Base-by-base conservation (phyloP, 2,888 invertebrate genomes). In the Acronicta psi region DNA sequence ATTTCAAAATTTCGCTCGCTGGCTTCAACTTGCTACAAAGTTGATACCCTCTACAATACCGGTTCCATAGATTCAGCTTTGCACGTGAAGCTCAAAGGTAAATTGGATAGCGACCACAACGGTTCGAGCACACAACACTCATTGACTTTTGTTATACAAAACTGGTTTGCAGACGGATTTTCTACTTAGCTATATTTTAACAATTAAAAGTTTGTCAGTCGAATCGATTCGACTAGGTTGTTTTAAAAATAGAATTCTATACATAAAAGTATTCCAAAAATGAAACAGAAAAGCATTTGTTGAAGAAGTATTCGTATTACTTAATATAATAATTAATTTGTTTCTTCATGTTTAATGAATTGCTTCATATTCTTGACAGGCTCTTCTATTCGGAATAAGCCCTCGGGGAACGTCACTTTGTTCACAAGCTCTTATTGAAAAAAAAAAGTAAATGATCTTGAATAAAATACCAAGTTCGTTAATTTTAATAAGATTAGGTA, bases 41-140 rank as follows among this genome's bases (percentile, higher is more conserved):
- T 73, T 73, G 69, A 79, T 73, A 74, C 59, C 44, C 44, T 46
- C 42, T 66, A 65, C 60, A 72, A 70, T 69, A 60, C 63, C 58
- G 59, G 71, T 79, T 78, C 64, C 75, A 77, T 79, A 75, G 75
- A 80, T 75, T 77, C 66, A 65, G 79, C 73, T 80, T 77, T 83
- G 79, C 81, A 80, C 73, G 79, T 79, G 74, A 74, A 81, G 83
- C 83, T 84, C 85, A 85, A 87, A 89, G 87, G 90, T 86, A 89
- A 91, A 90, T 91, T 90, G 89, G 88, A 89, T 84, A 79, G 81
- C 74, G 74, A 87, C 90, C 89, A 81, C 91, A 88, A 81, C 81
- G 69, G 77, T 65, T 74, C 79, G 79, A 76, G 78, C 76, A 77
- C 61, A 69, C 69, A 68, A 71, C 70, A 63, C 77, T 77, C 80